Evolutionary conservation across 2,113 vertebrate species (phyloP), one percentile per base, ranked within the genome.

Genomic region (Phalacrocorax pelagicus): DNA sequence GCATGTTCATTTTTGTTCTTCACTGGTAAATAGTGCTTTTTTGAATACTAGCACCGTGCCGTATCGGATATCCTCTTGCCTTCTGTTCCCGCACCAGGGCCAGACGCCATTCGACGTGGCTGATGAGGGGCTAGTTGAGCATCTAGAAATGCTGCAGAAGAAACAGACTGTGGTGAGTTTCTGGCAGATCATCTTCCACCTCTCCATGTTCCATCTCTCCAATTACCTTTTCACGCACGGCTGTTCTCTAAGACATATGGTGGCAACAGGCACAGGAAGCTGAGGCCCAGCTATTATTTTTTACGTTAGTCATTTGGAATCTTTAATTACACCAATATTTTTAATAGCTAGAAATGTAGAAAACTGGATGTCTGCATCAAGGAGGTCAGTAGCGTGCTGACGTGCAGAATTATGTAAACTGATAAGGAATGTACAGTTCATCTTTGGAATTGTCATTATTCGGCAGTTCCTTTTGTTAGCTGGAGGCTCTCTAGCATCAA

Each of bases 141-240:
- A 98, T 65, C 91, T 98, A 66, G 98, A 98, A 87, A 96, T 97
- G 97, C 97, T 98, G 77, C 98, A 98, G 97, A 98, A 98, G 97
- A 98, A 97, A 57, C 98, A 98, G 91, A 97, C 93, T 72, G 97
- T 97, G 97, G 98, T 98, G 90, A 98, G 98, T 97, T 47, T 30
- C 44, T 80, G 59, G 36, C 34, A 58, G 69, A 66, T 87, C 5
- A 0, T 88, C 93, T 95, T 51, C 69, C 81, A 80, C 62, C 58
- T 96, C 91, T 42, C 42, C 5, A 0, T 88, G 93, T 95, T 51
- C 69, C 81, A 78, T 58, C 58, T 96, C 91, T 91, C 40, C 89
- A 72, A 24, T 51, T 62, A 83, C 55, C 69, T 93, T 36, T 82
- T 40, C 30, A 23, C 5, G 5, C 21, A 29, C 2, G 2, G 16